Base-by-base conservation (phyloP, 2,113 vertebrate species). In the Athene cunicularia region DNA sequence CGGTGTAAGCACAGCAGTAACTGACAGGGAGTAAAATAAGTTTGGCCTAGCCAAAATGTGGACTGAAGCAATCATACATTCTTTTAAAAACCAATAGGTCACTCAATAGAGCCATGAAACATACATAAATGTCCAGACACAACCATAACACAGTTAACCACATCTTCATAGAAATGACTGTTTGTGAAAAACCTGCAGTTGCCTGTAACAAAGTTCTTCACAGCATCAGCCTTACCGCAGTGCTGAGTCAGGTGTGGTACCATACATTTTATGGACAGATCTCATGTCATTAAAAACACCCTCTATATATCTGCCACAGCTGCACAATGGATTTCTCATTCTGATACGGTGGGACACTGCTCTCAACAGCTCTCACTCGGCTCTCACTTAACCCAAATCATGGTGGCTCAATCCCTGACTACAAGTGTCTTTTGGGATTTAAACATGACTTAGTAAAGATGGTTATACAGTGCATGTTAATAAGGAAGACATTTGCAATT, bases 401-500 rank as follows among this genome's bases (percentile, higher is more conserved):
- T 41, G 43, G 67, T 66, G 93, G 86, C 63, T 93, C 70, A 93
- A 33, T 37, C 49, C 92, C 73, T 71, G 81, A n/a, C 76, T 39
- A 20, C 3, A 3, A 55, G 37, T 10, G 74, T 60, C n/a, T 70
- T 50, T 70, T 22, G 70, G 53, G 81, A 62, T 93, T 97, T 95
- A 87, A 60, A 91, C 1, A 20, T 16, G 81, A 58, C 15, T 90
- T 70, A 59, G 43, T 66, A 83, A 73, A 84, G 16, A 24, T 2
- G 15, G 45, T 47, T 75, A 49, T 30, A 75, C 9, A 24, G 53
- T 58, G 37, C 63, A 63, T 77, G 26, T 45, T 93, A 93, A 92
- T 13, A 70, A 66, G 39, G 80, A 96, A 93, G 86, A 77, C 33
- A 88, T 91, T 80, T 79, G 88, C 87, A 84, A 91, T 94, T 96